Conservation (phyloP, 2,888 invertebrate genomes). For the Drosophila borealis region DNA sequence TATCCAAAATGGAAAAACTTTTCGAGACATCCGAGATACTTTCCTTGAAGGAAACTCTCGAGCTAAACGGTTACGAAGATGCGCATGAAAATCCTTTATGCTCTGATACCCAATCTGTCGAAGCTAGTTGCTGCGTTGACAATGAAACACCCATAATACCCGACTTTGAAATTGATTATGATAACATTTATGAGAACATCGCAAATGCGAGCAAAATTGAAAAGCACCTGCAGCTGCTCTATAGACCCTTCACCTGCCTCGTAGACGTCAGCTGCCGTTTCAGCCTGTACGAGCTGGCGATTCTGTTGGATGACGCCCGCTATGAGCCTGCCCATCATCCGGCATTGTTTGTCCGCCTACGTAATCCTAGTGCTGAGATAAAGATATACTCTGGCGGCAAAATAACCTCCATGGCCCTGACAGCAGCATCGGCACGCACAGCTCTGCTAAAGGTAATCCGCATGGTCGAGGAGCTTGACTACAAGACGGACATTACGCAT, state of each 20-base stretch:
- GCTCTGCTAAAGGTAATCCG: constrained; percentile 45
- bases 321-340: constrained; percentile 62
- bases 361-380: constrained; percentile 47
- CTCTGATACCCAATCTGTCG: neutral
- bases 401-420: constrained; percentile 40
- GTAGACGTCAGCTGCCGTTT: constrained; percentile 55
- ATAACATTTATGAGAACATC: constrained; percentile 51
- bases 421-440: constrained; percentile 39
- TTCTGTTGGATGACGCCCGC: constrained; percentile 46
- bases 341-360: constrained; percentile 36
- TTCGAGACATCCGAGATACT: constrained; percentile 23
- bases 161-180: constrained; percentile 48
- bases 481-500: constrained; percentile 42
- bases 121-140: neutral
- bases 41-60: neutral
- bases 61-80: neutral
- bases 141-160: constrained; percentile 10
- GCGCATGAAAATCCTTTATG: neutral
- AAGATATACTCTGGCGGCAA: constrained; percentile 50
- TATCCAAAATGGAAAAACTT: constrained; percentile 2
- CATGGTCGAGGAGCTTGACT: constrained; percentile 53
- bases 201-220: constrained; percentile 38
- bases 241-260: constrained; percentile 57
- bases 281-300: constrained; percentile 51
- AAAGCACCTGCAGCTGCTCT: constrained; percentile 52